phyloP scores from a whole-genome alignment of 2,888 invertebrate species.

The Xanthia togata region DNA sequence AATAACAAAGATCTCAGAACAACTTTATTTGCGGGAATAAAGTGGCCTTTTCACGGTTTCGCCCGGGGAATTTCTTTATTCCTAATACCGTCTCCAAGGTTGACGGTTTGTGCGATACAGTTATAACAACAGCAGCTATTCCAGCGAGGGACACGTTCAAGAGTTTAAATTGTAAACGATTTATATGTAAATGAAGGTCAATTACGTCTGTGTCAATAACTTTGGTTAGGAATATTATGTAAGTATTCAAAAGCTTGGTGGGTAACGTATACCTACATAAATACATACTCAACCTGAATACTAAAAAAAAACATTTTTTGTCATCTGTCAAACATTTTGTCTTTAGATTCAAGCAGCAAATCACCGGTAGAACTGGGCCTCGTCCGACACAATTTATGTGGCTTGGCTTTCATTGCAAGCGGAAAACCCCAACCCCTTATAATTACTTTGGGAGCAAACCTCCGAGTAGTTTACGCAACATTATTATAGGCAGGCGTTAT shows the following conservation, averaged over 20 bases:
- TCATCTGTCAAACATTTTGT: neutral
- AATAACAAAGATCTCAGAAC: conserved; percentile 63
- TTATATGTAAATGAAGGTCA: conserved; percentile 53
- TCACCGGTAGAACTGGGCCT: conserved; percentile 2
- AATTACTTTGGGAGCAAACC: conserved; percentile 29
- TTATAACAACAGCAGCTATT: conserved; percentile 48
- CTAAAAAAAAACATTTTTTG: neutral
- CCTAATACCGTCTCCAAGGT: conserved; percentile 59
- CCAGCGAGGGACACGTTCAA: conserved; percentile 35
- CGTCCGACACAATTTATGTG: conserved; percentile 35
- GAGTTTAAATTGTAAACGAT: conserved; percentile 49
- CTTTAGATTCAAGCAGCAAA: conserved; percentile 13
- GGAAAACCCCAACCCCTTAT: conserved; percentile 18
- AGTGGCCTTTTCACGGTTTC: conserved; percentile 57
- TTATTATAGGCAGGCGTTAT: conserved; percentile 2
- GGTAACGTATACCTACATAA: too few species aligned
- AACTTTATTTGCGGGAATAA: conserved; percentile 68
- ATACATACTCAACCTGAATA: neutral
- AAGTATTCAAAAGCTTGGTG: neutral
- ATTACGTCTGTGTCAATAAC: conserved; percentile 31
- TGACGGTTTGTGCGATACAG: conserved; percentile 47
- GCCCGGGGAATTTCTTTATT: conserved; percentile 68
- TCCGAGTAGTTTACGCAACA: conserved; percentile 9
- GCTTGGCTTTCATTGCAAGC: conserved; percentile 33
- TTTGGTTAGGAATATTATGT: conserved; percentile 14